These are phyloP conservation scores for Bedellia somnulentella DNA, from an alignment of 2,888 invertebrate genomes.

Conservation along the genomic window DNA sequence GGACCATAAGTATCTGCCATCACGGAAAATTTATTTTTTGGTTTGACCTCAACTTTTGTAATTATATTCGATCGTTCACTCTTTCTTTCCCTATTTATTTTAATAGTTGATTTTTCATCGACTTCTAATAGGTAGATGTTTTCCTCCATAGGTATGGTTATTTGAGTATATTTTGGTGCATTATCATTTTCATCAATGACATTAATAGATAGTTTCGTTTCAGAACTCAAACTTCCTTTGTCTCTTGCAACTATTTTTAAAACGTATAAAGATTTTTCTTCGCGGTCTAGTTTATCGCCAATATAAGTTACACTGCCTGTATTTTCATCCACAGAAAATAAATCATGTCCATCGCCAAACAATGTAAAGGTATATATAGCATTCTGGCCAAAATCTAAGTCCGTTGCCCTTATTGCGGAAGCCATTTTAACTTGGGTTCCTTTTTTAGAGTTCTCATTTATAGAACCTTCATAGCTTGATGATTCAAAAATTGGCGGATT, in stretches of 20 bases:
- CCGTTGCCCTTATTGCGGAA: constrained; percentile 69
- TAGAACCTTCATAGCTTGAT: constrained; percentile 71
- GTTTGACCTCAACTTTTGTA: constrained; percentile 29
- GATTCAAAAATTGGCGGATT: constrained; percentile 80
- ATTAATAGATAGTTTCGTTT: constrained; percentile 69
- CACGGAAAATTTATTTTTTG: constrained; percentile 37
- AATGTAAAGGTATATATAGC: constrained; percentile 69
- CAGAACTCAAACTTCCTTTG: constrained; percentile 73
- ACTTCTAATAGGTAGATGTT: constrained; percentile 67
- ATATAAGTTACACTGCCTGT: constrained; percentile 64
- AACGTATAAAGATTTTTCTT: constrained; percentile 68
- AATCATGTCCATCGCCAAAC: constrained; percentile 74
- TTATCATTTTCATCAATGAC: constrained; percentile 85
- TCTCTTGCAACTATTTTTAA: constrained; percentile 76
- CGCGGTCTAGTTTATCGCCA: constrained; percentile 69
- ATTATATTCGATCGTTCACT: constrained; percentile 24
- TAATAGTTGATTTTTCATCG: constrained; percentile 52
- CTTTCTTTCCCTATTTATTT: constrained; percentile 42
- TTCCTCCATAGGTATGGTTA: constrained; percentile 69
- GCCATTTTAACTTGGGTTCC: constrained; percentile 72
- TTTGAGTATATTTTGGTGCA: constrained; percentile 69
- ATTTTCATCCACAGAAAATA: constrained; percentile 69
- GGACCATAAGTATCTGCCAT: constrained; percentile 48
- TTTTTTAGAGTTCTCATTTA: constrained; percentile 74
- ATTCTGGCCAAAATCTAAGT: constrained; percentile 71